These are phyloP conservation scores for Gyps fulvus DNA, from an alignment of 2,113 vertebrate species.

Conservation along the genomic window DNA sequence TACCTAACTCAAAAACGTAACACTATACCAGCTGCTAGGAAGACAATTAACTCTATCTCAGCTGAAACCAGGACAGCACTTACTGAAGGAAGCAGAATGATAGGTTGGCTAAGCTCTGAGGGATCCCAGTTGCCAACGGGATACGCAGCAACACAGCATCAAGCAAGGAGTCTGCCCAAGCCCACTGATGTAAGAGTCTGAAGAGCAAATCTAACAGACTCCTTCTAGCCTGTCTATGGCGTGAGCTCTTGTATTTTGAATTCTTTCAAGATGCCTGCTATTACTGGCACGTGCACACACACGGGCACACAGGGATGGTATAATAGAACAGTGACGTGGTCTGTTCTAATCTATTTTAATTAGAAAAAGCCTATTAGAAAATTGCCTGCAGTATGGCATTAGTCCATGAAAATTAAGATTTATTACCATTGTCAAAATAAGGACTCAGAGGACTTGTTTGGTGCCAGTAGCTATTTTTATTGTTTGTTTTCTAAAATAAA, in stretches of 20 bases:
- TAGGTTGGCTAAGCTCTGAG: not conserved
- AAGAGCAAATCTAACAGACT: not conserved
- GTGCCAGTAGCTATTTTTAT: not conserved
- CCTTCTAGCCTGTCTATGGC: not conserved
- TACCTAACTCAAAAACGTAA: too few species aligned
- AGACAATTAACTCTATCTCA: too few species aligned
- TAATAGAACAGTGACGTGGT: not conserved
- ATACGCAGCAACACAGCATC: not conserved
- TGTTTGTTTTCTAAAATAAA: not conserved
- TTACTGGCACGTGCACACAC: not conserved
- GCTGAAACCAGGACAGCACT: not conserved
- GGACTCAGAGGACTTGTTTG: not conserved
- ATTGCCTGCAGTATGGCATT: not conserved
- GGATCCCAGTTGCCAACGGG: not conserved
- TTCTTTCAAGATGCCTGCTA: not conserved
- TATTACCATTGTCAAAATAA: not conserved
- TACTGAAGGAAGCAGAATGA: not conserved
- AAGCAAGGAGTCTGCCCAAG: not conserved
- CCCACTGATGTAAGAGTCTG: rapidly evolving
- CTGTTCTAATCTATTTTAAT: not conserved
- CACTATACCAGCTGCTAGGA: too few species aligned
- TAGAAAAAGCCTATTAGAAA: not conserved
- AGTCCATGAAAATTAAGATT: not conserved
- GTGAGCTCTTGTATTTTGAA: not conserved
- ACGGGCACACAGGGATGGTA: rapidly evolving